Evolutionary conservation across 2,888 invertebrate genomes (phyloP).

Genomic region (Argyra leucocephala): DNA sequence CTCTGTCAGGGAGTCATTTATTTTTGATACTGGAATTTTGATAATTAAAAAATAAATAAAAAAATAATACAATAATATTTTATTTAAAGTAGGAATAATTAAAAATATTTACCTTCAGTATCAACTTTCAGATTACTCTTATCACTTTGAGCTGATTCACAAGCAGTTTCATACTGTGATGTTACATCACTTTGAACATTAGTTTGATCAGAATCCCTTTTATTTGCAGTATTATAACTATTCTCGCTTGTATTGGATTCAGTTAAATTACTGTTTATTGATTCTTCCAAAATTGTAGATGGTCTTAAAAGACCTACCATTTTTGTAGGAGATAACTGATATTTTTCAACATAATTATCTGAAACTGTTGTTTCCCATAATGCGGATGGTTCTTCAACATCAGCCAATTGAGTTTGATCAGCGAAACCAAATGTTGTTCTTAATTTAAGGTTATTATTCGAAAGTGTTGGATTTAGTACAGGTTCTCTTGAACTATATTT

Average conservation of each 20-base stretch:
- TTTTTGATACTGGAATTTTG: too few species aligned
- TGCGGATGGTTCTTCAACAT: constrained; percentile 38
- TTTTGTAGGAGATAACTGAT: constrained; percentile 37
- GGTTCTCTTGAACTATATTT: not conserved
- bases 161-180: constrained; percentile 37
- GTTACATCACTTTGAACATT: constrained; percentile 24
- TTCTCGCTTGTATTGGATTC: constrained; percentile 31
- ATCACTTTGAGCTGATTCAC: constrained; percentile 26
- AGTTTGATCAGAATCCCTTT: constrained; percentile 18
- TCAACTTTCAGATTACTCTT: constrained; percentile 9
- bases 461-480: too few species aligned
- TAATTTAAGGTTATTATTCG: not conserved
- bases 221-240: constrained; percentile 28
- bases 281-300: constrained; percentile 40
- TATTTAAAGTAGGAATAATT: too few species aligned
- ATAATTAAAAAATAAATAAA: too few species aligned
- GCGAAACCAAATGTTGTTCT: constrained; percentile 21
- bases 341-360: constrained; percentile 22
- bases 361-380: constrained; percentile 37
- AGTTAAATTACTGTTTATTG: constrained; percentile 26
- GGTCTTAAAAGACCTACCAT: constrained; percentile 39
- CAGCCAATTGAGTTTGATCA: constrained; percentile 37
- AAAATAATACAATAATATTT: too few species aligned
- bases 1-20: too few species aligned
- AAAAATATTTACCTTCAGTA: not conserved